Percentiles rank a stretch among this genome's conserved stretches.
Evolutionary conservation across 2,113 vertebrate genomes (phyloP).

Genomic region (Megaleporinus macrocephalus): DNA sequence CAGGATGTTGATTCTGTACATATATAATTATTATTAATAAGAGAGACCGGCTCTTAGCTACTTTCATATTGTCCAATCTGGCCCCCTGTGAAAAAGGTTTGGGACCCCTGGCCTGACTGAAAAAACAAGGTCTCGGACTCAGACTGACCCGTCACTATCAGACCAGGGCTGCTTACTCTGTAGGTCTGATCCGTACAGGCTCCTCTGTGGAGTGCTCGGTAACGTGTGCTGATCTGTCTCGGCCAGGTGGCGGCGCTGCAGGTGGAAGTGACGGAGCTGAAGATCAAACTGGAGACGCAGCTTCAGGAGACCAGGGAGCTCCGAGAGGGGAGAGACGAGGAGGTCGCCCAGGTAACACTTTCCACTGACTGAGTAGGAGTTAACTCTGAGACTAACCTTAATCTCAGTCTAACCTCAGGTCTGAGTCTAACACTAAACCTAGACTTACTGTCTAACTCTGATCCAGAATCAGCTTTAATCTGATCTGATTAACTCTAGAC

Average conservation of each 20-base stretch:
- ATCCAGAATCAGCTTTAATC: too few relatives aligned
- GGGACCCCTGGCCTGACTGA: too few relatives aligned
- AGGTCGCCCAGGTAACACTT: conserved; percentile 72
- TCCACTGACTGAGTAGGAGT: background rate
- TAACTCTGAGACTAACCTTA: background rate
- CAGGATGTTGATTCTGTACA: too few relatives aligned
- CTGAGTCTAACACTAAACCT: background rate
- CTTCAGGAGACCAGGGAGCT: conserved; percentile 71
- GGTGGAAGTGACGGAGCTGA: conserved; percentile 73
- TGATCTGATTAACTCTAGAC: background rate
- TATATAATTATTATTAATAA: too few relatives aligned
- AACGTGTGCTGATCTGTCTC: background rate
- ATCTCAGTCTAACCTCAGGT: background rate
- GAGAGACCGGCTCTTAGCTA: too few relatives aligned
- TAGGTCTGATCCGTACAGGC: too few relatives aligned
- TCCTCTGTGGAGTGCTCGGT: background rate
- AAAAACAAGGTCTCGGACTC: too few relatives aligned
- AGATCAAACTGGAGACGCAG: conserved; percentile 70
- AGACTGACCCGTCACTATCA: too few relatives aligned
- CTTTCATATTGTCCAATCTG: too few relatives aligned
- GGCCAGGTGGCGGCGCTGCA: conserved; percentile 79
- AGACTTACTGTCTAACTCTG: too few relatives aligned
- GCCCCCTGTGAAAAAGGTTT: too few relatives aligned
- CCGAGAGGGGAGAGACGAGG: conserved; percentile 67
- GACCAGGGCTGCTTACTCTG: too few relatives aligned